phyloP scores from a whole-genome alignment of 1,140 invertebrate species.

The silkworm (Bombyx mori) region ASM3026992v2 NC_085116.1:4184501-4185000 shows the following conservation, averaged over 20 bases:
- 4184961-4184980: slow-evolving; percentile 39
- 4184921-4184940: slow-evolving; percentile 32
- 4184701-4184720: slow-evolving; percentile 31
- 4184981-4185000: slow-evolving; percentile 29
- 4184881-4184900: slow-evolving; percentile 57
- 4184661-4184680: slow-evolving; percentile 51
- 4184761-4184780: slow-evolving; percentile 20
- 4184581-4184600: slow-evolving; percentile 54
- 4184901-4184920: slow-evolving; percentile 34
- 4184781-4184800: slow-evolving; percentile 35
- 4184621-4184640: slow-evolving; percentile 51
- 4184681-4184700: slow-evolving; percentile 47
- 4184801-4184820: slow-evolving; percentile 30
- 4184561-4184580: slow-evolving; percentile 30
- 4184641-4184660: slow-evolving; percentile 58
- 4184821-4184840: slow-evolving; percentile 60
- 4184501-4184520: slow-evolving; percentile 34
- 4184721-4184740: slow-evolving; percentile 55
- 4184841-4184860: slow-evolving; percentile 51
- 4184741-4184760: slow-evolving; percentile 56
- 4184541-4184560: slow-evolving; percentile 37
- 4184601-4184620: slow-evolving; percentile 59
- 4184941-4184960: slow-evolving; percentile 50
- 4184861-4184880: slow-evolving; percentile 38
- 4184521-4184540: slow-evolving; percentile 44